phyloP scores from a whole-genome alignment of 2,888 invertebrate genomes.

The Drosophila yooni region DNA sequence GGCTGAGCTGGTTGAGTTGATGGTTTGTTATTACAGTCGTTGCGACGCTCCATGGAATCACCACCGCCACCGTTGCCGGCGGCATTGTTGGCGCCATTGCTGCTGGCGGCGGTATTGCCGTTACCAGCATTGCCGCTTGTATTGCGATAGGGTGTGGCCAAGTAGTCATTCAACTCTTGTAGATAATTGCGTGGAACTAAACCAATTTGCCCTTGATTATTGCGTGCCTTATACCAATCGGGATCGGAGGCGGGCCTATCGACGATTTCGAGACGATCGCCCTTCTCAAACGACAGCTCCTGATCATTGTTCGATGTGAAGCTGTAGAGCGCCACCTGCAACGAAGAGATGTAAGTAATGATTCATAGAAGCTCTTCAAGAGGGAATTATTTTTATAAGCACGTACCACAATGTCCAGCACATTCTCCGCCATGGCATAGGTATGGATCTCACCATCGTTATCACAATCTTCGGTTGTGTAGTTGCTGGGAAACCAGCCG shows the following conservation, averaged over 20 bases:
- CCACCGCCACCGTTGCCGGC: conserved; percentile 84
- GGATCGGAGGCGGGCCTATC: conserved; percentile 99
- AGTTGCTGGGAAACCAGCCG: conserved; percentile 99
- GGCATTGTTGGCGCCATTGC: conserved; percentile 64
- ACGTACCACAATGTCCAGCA: conserved; percentile 95
- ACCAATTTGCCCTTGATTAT: conserved; percentile 95
- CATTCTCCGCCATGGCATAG: conserved; percentile 97
- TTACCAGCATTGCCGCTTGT: conserved; percentile 81
- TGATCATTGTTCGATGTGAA: conserved; percentile 97
- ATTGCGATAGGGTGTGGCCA: conserved; percentile 92
- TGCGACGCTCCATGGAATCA: conserved; percentile 86
- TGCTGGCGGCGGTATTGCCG: conserved; percentile 83
- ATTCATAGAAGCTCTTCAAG: neutral
- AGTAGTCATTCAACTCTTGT: conserved; percentile 95
- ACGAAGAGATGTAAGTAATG: neutral
- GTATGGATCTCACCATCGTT: conserved; percentile 95
- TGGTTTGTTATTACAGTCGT: conserved; percentile 84
- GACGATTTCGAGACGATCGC: conserved; percentile 97
- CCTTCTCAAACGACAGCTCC: conserved; percentile 98
- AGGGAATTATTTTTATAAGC: rapidly evolving
- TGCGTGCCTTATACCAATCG: conserved; percentile 98
- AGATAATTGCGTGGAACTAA: conserved; percentile 98
- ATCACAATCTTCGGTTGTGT: conserved; percentile 96
- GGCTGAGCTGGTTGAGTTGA: conserved; percentile 82
- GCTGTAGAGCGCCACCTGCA: conserved; percentile 94